A percentile compares a stretch with the other conserved stretches of the same genome.
These are phyloP conservation scores for Montipora capricornis DNA, from an alignment of 64 coral and sea anemone genomes.

Conservation along the genomic window DNA sequence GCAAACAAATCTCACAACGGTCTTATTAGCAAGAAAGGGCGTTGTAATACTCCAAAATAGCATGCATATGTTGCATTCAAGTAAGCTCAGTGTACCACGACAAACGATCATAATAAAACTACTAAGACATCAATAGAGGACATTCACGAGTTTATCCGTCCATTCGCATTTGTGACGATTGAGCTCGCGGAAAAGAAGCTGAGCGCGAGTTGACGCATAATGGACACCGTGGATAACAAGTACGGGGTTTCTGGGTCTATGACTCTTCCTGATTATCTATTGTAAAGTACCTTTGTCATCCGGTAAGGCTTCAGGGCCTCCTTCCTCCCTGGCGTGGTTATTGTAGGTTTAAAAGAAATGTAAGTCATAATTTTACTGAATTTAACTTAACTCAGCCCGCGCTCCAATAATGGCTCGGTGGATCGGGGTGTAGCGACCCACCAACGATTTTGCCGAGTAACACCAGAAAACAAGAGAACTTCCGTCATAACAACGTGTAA, in stretches of 20 bases:
- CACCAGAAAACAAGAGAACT: slow-evolving; percentile 30
- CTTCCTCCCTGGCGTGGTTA: background rate
- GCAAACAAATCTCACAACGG: no score
- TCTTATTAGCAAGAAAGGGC: background rate
- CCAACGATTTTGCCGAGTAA: slow-evolving; percentile 7
- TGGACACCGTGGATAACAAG: background rate
- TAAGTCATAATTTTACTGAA: background rate
- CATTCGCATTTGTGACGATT: no score
- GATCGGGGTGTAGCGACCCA: background rate
- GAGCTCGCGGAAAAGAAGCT: no score
- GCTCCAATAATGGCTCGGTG: background rate
- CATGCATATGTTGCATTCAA: background rate
- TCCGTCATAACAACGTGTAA: slow-evolving; percentile 20
- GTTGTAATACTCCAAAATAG: background rate
- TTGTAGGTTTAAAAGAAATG: background rate
- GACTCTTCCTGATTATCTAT: background rate
- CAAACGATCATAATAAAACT: background rate
- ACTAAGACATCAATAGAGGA: background rate
- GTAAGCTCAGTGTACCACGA: background rate
- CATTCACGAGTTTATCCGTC: background rate
- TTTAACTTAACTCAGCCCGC: background rate
- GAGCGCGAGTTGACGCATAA: background rate
- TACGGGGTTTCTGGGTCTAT: background rate
- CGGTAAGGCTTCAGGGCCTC: background rate
- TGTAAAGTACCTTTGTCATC: slow-evolving; percentile 7